Percentiles rank a stretch among this genome's conserved stretches.
These are phyloP conservation scores for Noctuana brunneofusca DNA, from an alignment of 2,888 invertebrate genomes.

Conservation along the genomic window DNA sequence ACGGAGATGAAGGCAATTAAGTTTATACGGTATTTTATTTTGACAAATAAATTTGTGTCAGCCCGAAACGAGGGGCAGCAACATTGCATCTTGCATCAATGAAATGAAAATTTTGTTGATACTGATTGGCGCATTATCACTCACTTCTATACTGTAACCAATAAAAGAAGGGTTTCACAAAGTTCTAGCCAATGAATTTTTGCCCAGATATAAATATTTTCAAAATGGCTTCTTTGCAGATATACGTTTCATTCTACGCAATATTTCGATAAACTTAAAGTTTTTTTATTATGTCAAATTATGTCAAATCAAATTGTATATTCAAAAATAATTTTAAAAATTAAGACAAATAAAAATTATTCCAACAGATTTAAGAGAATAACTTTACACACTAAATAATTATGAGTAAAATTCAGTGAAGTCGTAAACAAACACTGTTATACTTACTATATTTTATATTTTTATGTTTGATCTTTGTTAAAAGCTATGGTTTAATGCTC, in stretches of 20 bases:
- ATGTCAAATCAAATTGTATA: no score
- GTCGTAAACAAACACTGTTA: no score
- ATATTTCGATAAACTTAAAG: no score
- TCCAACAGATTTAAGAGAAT: no score
- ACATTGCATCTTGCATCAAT: conserved; percentile 30
- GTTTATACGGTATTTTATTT: conserved; percentile 78
- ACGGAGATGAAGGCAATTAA: conserved; percentile 62
- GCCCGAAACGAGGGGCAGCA: conserved; percentile 43
- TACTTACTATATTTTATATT: no score
- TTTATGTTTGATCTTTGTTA: no score
- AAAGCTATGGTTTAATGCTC: no score
- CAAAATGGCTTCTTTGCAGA: conserved; percentile 33
- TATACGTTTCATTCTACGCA: conserved; percentile 24
- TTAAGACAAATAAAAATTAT: no score
- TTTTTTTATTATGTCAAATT: no score
- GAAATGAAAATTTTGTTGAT: conserved; percentile 17
- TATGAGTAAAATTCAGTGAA: no score
- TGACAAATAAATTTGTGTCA: conserved; percentile 71
- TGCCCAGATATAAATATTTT: conserved; percentile 24
- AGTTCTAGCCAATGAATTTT: conserved; percentile 12
- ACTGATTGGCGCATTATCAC: conserved; percentile 24
- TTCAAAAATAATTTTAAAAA: no score
- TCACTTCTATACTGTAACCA: conserved; percentile 24
- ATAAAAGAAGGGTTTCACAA: conserved; percentile 19
- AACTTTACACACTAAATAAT: no score